Percentiles rank a stretch among this genome's conserved stretches.
Evolutionary conservation across 2,797 vertebrate species (phyloP).

Genomic region (Falco columbarius): DNA sequence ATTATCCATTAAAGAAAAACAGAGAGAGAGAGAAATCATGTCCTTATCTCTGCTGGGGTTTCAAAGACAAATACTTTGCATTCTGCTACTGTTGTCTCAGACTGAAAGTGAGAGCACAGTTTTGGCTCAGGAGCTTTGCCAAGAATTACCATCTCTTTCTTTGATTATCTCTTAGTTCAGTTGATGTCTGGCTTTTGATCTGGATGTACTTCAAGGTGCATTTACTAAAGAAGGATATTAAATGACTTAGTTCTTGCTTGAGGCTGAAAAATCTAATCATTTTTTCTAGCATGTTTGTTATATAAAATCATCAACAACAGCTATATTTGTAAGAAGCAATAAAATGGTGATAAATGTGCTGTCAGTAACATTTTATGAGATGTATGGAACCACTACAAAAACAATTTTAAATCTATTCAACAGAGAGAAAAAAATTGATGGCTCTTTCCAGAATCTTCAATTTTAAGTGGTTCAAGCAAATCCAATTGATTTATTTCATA

Average conservation of each 20-base stretch:
- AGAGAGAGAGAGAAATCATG: neutral
- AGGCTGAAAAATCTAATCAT: neutral
- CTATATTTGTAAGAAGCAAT: neutral
- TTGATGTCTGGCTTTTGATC: neutral
- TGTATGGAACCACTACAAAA: neutral
- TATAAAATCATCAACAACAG: neutral
- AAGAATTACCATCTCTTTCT: neutral
- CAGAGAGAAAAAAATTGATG: neutral
- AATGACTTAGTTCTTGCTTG: neutral
- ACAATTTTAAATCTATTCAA: neutral
- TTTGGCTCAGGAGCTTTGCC: neutral
- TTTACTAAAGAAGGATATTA: neutral
- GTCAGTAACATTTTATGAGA: neutral
- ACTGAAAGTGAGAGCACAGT: neutral
- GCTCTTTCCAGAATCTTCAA: neutral
- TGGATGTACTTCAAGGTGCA: neutral
- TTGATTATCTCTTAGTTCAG: neutral
- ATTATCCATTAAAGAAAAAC: neutral
- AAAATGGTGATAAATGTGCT: constrained; percentile 18
- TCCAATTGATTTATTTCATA: neutral
- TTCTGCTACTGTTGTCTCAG: neutral
- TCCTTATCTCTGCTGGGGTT: neutral
- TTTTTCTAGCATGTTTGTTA: neutral
- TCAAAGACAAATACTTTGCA: neutral
- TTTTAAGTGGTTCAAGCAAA: neutral